Conservation (phyloP, 2,113 vertebrate genomes). For the Poeciliopsis prolifica region DNA sequence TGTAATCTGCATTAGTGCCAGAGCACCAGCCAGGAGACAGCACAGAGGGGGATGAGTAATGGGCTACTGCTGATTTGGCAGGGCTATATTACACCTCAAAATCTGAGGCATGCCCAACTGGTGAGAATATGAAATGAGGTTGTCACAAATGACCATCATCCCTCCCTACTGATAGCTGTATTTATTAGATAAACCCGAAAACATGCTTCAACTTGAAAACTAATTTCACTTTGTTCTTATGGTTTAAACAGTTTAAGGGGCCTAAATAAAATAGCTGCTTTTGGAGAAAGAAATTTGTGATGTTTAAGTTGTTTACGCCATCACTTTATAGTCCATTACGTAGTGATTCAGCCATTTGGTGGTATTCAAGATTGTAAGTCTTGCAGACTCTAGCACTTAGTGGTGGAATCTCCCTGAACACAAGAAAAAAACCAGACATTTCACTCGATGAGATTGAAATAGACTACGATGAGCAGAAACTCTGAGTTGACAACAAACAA, state of each 20-base stretch:
- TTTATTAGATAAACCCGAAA: conserved; percentile 36
- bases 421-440: neutral
- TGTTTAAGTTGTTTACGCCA: neutral
- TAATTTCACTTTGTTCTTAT: neutral
- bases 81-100: conserved; percentile 72
- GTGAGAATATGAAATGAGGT: conserved; percentile 71
- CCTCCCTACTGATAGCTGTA: conserved; percentile 17
- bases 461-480: neutral
- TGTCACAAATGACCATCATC: conserved; percentile 59
- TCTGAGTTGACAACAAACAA: neutral
- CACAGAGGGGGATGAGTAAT: conserved; percentile 75
- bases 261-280: neutral
- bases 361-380: neutral
- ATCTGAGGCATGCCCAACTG: conserved; percentile 63
- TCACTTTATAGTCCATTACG: neutral
- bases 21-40: conserved; percentile 74
- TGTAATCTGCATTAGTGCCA: conserved; percentile 77
- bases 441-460: neutral
- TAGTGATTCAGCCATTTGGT: neutral
- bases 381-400: neutral
- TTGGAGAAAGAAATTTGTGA: neutral
- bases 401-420: neutral
- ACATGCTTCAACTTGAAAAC: conserved; percentile 19
- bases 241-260: neutral
- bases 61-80: conserved; percentile 73